Percentiles rank a stretch among this genome's conserved stretches.
Conservation (phyloP, 2,888 invertebrate species). For the Chaetoderma sp. region DNA sequence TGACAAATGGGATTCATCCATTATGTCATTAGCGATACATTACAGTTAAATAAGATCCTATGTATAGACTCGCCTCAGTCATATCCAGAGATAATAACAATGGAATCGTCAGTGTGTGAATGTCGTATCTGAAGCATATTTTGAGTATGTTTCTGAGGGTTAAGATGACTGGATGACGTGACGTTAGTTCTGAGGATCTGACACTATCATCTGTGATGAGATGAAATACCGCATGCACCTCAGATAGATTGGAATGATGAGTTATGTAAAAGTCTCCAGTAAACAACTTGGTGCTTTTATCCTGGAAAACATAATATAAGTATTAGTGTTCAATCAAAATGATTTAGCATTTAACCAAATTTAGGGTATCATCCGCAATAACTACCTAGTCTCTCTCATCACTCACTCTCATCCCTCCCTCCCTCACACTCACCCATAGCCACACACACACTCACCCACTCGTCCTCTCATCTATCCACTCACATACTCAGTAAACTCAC, state of each 20-base stretch:
- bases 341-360: too few species aligned
- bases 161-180: constrained; percentile 93
- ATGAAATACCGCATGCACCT: constrained; percentile 96
- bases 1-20: too few species aligned
- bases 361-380: not conserved
- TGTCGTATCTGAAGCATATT: constrained; percentile 93
- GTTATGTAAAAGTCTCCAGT: constrained; percentile 69
- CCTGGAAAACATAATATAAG: constrained; percentile 40
- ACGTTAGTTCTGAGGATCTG: constrained; percentile 85
- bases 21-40: too few species aligned
- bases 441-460: too few species aligned
- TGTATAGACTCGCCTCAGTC: constrained; percentile 80
- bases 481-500: too few species aligned
- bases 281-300: constrained; percentile 47
- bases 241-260: constrained; percentile 90
- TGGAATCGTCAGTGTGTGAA: constrained; percentile 92
- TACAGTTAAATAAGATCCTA: not conserved
- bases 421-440: too few species aligned
- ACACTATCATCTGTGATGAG: constrained; percentile 86
- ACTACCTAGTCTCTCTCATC: not conserved
- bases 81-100: constrained; percentile 92
- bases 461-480: too few species aligned
- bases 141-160: constrained; percentile 95
- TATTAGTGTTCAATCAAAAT: not conserved
- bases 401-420: too few species aligned